Evolutionary conservation across 2,888 invertebrate genomes (phyloP).

Genomic region (Tipula confusa): DNA sequence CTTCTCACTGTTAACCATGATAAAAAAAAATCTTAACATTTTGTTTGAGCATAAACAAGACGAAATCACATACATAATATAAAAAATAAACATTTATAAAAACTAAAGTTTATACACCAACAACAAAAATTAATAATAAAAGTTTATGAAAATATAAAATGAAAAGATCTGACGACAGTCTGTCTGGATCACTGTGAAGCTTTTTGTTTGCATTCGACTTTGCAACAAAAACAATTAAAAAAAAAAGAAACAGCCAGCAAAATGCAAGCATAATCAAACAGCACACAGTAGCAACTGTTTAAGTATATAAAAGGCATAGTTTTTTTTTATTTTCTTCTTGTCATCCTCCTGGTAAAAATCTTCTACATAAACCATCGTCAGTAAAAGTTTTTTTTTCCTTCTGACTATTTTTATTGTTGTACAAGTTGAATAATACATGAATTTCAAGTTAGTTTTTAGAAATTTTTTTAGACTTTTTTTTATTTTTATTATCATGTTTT

Average conservation of each 20-base stretch:
- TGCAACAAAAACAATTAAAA: background rate
- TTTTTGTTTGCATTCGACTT: background rate
- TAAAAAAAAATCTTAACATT: background rate
- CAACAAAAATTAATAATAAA: background rate
- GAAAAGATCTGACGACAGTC: background rate
- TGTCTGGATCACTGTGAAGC: background rate
- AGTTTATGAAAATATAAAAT: background rate
- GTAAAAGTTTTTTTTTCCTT: background rate
- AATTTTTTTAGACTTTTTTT: background rate
- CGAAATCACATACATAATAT: background rate
- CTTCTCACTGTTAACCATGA: background rate
- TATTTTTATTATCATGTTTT: background rate
- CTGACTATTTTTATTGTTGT: background rate
- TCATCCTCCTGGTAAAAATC: background rate
- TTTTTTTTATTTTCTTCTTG: background rate
- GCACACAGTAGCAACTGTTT: background rate
- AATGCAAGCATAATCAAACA: background rate
- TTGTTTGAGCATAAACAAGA: background rate
- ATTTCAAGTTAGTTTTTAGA: background rate
- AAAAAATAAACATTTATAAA: background rate
- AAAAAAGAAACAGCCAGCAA: background rate
- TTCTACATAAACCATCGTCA: background rate
- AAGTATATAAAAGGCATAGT: background rate
- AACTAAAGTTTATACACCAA: background rate
- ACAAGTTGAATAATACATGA: background rate